Conservation (phyloP, 1,140 invertebrate species). For the Bombus polaris region DNA sequence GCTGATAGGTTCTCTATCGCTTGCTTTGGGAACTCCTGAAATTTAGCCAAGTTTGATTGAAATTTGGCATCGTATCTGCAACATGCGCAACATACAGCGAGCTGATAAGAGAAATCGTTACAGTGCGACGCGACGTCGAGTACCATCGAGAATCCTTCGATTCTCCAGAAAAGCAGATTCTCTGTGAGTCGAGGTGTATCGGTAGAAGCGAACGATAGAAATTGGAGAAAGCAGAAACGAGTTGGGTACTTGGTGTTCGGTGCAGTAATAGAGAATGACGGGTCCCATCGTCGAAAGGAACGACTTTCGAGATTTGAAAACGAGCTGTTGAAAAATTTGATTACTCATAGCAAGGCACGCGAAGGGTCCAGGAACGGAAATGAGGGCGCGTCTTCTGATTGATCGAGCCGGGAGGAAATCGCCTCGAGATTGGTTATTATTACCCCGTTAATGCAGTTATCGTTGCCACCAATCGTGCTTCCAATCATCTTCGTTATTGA, state of each 20-base stretch:
- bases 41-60: conserved; percentile 68
- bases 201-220: not conserved
- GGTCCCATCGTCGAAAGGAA: conserved; percentile 9
- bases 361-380: conserved; percentile 72
- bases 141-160: not conserved
- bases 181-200: too few species aligned
- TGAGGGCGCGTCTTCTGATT: conserved; percentile 80
- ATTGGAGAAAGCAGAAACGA: not conserved
- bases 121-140: not conserved
- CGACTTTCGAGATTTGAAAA: conserved; percentile 73
- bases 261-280: not conserved
- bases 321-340: conserved; percentile 77
- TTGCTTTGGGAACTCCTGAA: conserved; percentile 33
- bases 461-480: conserved; percentile 72
- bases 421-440: conserved; percentile 82
- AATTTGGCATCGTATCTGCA: conserved; percentile 58
- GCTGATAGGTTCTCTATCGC: conserved; percentile 42
- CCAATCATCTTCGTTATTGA: conserved; percentile 77
- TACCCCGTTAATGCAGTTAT: conserved; percentile 79
- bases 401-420: conserved; percentile 79
- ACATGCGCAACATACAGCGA: conserved; percentile 33
- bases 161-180: not conserved
- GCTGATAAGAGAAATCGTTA: conserved; percentile 57
- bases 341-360: conserved; percentile 60
- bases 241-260: too few species aligned